Base-by-base conservation (phyloP, 2,888 invertebrate genomes). In the Corbicula japonica region DNA sequence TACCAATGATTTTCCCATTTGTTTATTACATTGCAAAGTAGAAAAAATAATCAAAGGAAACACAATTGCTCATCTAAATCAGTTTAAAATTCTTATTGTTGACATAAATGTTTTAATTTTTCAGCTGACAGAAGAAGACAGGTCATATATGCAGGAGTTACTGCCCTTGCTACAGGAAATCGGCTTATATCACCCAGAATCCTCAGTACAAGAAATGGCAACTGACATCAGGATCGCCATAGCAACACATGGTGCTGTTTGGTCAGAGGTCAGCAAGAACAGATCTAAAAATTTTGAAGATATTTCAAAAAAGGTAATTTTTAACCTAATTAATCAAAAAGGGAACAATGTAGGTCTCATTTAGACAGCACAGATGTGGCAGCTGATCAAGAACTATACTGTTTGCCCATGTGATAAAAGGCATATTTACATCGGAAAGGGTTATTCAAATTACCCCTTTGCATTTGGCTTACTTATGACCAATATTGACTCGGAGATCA, bases 191-290 rank as follows among this genome's bases (percentile, higher is more conserved):
- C 89, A 92, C 68, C 83, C 82, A 56, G 89, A 88, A 70, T 71
- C 65, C 21, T 84, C 76, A 38, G 86, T 92, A 30, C 86, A 87
- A 73, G 90, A 91, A 81, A 91, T 93, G 91, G 91, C 92, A n/a
- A 83, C 89, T 41, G 91, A 92, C 80, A 86, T 93, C 32, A 87
- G 91, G 34, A 89, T 93, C 62, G 92, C 92, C 73, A 91, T 93
- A 85, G 92, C 92, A 80, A 93, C 93, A 21, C 89, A 91, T 79
- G 92, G 92, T 32, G 85, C 87, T 3, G 91, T 93, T 4, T 89
- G 87, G 88, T 87, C 90, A 5, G 89, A 90, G 30, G 75, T 85
- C 18, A 73, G 54, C 23, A 80, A 80, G 32, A 63, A 50, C 34
- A 83, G 56, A 63, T 54, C 60, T 21, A 46, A 68, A 26, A 32